Base-by-base conservation (phyloP, 2,888 invertebrate genomes). In the Apamea sordens region DNA sequence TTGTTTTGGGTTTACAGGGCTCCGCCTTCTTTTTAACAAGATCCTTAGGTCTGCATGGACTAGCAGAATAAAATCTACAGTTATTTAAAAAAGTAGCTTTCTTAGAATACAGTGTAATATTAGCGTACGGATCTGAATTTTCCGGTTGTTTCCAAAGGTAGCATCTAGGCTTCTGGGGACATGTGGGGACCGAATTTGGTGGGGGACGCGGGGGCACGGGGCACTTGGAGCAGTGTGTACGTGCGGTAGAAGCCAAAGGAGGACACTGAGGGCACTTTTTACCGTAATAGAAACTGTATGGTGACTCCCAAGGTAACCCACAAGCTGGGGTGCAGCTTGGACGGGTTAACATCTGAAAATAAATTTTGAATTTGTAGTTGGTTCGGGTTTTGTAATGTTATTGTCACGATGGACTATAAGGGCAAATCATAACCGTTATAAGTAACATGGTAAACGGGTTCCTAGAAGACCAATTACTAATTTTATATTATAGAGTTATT, bases 291-390 rank as follows among this genome's bases (percentile, higher is more conserved):
- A 28, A 73, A 67, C 44, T 68, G n/a, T 41, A 36, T 5, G 61
- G 10, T 2, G 64, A 47, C 13, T 28, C 13, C 61, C 59, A 59
- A 32, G 61, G 68, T 13, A 69, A 50, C 6, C n/a, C 32, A 21
- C 24, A 4, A 50, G 2, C 28, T 36, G 63, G 36, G 15, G 11
- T 24, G 59, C 15, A 15, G 59, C 36, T 28, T 18, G 18, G 24
- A 53, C 15, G 15, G 24, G 8, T 56, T 36, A 7, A 32, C 41
- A 74, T 41, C 85, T 85, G 70, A 61, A 76, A 85, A 83, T 32
- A 61, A 63, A 64, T 15, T 71, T 47, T 13, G 63, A 28, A 36
- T 44, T 79, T 64, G 15, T 50, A 68, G 28, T 71, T 28, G 53
- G 28, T 28, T 41, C 6, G 21, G 70, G 24, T 18, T 71, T 75